phyloP scores from a whole-genome alignment of 2,113 vertebrate genomes.

The Psephotus haematonotus region DNA sequence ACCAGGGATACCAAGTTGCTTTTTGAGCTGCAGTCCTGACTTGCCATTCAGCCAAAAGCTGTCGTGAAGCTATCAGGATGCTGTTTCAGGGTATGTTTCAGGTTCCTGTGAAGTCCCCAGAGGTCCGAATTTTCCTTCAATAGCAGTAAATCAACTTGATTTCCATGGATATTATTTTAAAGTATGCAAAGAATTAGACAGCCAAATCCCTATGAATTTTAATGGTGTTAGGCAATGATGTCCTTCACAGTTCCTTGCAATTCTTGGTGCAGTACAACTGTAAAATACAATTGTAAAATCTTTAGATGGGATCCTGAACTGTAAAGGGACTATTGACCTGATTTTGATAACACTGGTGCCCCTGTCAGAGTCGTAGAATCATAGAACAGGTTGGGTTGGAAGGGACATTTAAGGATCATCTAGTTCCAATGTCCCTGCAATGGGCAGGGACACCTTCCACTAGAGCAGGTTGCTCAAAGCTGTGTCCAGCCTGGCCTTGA shows the following conservation, averaged over 20 bases:
- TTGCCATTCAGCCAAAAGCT: background rate
- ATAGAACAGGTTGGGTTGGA: background rate
- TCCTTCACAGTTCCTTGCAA: background rate
- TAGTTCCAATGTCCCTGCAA: background rate
- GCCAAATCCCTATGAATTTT: background rate
- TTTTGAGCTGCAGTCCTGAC: background rate
- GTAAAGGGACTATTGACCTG: background rate
- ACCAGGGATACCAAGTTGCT: fast-evolving
- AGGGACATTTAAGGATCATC: background rate
- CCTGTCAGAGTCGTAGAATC: background rate
- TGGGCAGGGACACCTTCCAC: background rate
- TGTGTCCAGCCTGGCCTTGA: background rate
- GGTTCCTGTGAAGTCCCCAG: background rate
- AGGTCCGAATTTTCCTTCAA: background rate
- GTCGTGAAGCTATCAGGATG: background rate
- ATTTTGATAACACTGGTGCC: background rate
- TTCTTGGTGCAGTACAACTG: background rate
- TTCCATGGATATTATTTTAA: background rate
- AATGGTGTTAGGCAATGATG: background rate
- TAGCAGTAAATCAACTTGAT: background rate
- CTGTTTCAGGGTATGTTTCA: background rate
- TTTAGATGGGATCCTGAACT: background rate
- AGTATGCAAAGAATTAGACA: background rate
- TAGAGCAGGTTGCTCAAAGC: background rate
- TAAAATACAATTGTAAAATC: background rate